A percentile compares a stretch with the other conserved stretches of the same genome.
These are phyloP conservation scores for Dryadula phaetusa DNA, from an alignment of 2,888 invertebrate genomes.

Conservation along the genomic window DNA sequence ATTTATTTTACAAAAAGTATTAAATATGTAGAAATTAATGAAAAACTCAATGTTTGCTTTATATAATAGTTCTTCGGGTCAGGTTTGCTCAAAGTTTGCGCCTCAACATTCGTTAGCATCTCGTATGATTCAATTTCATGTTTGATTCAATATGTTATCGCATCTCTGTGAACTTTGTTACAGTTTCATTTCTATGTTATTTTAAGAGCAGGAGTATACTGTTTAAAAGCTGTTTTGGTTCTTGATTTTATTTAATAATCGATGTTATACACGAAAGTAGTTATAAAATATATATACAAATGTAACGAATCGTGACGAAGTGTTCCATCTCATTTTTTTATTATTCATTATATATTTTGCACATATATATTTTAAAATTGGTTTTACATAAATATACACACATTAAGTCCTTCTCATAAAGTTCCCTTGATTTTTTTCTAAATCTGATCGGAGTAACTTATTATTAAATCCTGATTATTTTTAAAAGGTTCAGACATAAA, in stretches of 20 bases:
- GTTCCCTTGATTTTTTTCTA: too few species aligned
- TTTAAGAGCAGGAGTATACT: not conserved
- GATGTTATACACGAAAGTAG: not conserved
- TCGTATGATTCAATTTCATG: slow-evolving; percentile 11
- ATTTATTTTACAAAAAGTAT: not conserved
- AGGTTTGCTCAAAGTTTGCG: slow-evolving; percentile 9
- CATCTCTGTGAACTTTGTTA: slow-evolving; percentile 18
- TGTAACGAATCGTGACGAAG: not conserved
- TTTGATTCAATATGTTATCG: slow-evolving; percentile 19
- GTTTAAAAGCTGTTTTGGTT: not conserved
- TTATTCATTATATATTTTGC: too few species aligned
- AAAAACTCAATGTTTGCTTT: not conserved
- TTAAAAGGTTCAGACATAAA: too few species aligned
- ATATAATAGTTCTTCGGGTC: not conserved
- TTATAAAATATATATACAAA: not conserved
- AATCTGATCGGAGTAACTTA: too few species aligned
- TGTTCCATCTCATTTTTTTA: not conserved
- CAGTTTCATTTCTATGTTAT: slow-evolving; percentile 1
- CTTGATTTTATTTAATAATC: not conserved
- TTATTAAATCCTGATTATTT: not conserved
- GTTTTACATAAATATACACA: too few species aligned
- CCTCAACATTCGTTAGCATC: slow-evolving; percentile 19
- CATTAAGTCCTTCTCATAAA: too few species aligned
- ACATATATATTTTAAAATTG: too few species aligned
- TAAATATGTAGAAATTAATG: not conserved